Base-by-base conservation (phyloP, 1,140 invertebrate genomes). In the Drosophila jambulina region DNA sequence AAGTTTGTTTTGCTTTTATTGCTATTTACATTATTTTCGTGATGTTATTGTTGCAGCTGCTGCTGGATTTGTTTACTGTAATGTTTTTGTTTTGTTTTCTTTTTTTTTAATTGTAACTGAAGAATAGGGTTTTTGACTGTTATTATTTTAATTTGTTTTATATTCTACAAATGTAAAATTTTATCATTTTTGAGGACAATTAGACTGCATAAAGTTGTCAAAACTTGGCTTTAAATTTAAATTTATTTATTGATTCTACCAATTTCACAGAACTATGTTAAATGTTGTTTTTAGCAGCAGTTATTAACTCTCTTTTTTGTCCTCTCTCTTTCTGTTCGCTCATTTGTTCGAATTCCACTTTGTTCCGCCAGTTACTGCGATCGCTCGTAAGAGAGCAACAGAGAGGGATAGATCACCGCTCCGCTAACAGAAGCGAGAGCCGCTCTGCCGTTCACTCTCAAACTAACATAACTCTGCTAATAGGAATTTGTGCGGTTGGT, bases 1-100 rank as follows among this genome's bases (percentile, higher is more conserved):
- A 83, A 85, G 82, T 85, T 87, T 80, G 81, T 87, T 83, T 87
- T 86, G 80, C 75, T 86, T 87, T 86, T 87, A 59, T 76, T 75
- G 76, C 78, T 86, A 80, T 87, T 86, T 87, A 82, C 83, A 77
- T 79, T 83, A 53, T 53, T 75, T 74, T 70, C 45, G 45, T 59
- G 29, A 25, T 59, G 64, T 62, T 78, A 32, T 23, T 75, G 69
- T 81, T 84, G 38, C 19, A 60, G 23, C 68, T 60, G 21, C 23
- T 63, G 23, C 64, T 67, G 58, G 51, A 57, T 56, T 63, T 74
- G 61, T 77, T 54, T 71, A 54, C 77, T 74, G 65, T 13, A 70
- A 69, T 70, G 56, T 57, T 43, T 69, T 78, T 48, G 45, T 56
- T 70, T 34, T 75, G n/a, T 42, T 43, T 43, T 43, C 3, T 45